Base-by-base conservation (phyloP, 2,797 vertebrate species). In the Chaunax sp. region DNA sequence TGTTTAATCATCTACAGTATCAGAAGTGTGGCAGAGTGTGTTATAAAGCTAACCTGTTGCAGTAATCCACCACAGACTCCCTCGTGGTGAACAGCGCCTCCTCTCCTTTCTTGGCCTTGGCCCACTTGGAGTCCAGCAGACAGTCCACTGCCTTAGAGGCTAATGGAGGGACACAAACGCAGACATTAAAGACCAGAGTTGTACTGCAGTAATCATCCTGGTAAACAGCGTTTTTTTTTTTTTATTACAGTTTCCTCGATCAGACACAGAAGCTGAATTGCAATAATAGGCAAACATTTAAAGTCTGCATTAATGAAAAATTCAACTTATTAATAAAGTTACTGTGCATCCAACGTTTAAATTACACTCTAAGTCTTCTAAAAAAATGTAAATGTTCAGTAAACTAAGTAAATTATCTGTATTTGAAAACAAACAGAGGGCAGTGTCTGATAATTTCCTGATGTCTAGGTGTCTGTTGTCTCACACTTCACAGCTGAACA, bases 141-240 rank as follows among this genome's bases (percentile, higher is more conserved):
- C 95, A 96, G 87, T 99, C 98, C 84, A 98, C 97, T 19, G 98
- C 98, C 95, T 98, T 99, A 41, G 96, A 98, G 67, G 97, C 98
- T 99, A 77, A 78, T 70, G 23, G 6, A 37, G 28, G 1, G 15
- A 87, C 12, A 81, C 8, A 80, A 11, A 72, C 28, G 63, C 0
- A 1, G 26, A 47, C 3, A 22, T 49, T 44, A 10, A 37, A 43
- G 55, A 63, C 7, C 22, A 38, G 1, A 68, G 5, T 0, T 15
- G 9, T 28, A 37, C 14, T 14, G 6, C 14, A 11, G 11, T 3
- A n/a, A 57, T 35, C 41, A 9, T 60, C 12, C 45, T 22, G 30
- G 28, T 28, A 16, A 43, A 47, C 50, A 25, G 16, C 5, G 4
- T 43, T 19, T 33, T 44, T 40, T 19, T 8, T 16, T 5, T 13